Conservation (phyloP, 2,797 vertebrate species). For the Pangasius sanitwongsei region DNA sequence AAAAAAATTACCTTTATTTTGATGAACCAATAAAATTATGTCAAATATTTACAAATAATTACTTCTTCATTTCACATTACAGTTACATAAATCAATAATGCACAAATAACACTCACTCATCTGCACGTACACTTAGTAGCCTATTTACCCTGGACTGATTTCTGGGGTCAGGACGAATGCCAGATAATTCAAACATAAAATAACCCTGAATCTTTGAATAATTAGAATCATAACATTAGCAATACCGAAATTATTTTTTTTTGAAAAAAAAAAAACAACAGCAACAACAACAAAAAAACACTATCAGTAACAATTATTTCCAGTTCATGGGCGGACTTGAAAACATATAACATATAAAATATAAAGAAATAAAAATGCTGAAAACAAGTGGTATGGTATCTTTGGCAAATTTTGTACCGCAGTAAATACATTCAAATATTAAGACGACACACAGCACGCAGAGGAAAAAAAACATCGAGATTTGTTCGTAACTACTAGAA, state of each 20-base stretch:
- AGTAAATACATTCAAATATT: constrained; percentile 99
- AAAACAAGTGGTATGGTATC: constrained; percentile 84
- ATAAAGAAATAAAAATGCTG: constrained; percentile 61
- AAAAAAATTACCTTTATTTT: constrained; percentile 99
- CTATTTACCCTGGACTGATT: constrained; percentile 82
- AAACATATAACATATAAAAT: constrained; percentile 72
- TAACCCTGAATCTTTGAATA: constrained; percentile 70
- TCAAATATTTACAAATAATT: constrained; percentile 99
- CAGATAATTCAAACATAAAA: constrained; percentile 93
- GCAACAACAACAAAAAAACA: constrained; percentile 61
- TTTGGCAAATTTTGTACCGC: constrained; percentile 99
- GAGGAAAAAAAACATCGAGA: constrained; percentile 90
- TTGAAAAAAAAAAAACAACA: constrained; percentile 7
- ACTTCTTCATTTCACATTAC: constrained; percentile 95
- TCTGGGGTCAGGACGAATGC: constrained; percentile 88
- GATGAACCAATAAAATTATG: constrained; percentile 99
- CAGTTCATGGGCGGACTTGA: constrained; percentile 76
- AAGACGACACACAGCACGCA: constrained; percentile 95
- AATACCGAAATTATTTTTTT: not conserved
- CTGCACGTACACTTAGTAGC: constrained; percentile 88
- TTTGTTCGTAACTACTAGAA: constrained; percentile 94
- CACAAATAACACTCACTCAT: constrained; percentile 98
- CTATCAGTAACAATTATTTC: constrained; percentile 87
- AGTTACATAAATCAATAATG: constrained; percentile 96
- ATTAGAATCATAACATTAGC: constrained; percentile 57